phyloP scores from a whole-genome alignment of 1,140 invertebrate genomes.

The Diorhabda carinulata region DNA sequence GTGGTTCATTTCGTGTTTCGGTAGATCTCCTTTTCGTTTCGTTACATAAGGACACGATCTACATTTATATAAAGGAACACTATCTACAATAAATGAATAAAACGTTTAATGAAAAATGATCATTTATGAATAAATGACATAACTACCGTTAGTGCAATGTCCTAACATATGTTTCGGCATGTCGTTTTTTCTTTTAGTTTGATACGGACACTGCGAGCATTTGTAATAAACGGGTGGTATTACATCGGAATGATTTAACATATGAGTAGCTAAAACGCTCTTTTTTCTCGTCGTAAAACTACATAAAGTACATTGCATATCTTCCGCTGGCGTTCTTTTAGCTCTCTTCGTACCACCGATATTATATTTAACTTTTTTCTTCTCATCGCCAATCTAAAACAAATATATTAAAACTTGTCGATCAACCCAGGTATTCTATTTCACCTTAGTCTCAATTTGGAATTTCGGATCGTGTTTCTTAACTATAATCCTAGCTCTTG shows the following conservation, averaged over 20 bases:
- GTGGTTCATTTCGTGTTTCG: conserved; percentile 27
- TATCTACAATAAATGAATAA: background rate
- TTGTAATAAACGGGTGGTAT: conserved; percentile 19
- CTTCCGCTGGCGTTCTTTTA: conserved; percentile 8
- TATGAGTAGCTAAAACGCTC: conserved; percentile 19
- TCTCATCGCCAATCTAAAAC: too few relatives aligned
- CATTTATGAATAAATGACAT: conserved; percentile 2
- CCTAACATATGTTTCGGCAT: conserved; percentile 33
- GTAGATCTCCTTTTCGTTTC: conserved; percentile 30
- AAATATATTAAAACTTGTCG: background rate
- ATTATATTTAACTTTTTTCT: too few relatives aligned
- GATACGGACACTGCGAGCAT: conserved; percentile 28
- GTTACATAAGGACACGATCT: conserved; percentile 25
- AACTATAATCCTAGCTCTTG: conserved; percentile 5
- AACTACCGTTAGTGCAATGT: conserved; percentile 29
- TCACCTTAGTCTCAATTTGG: background rate
- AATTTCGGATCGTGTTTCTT: conserved; percentile 2
- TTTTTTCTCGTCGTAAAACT: conserved; percentile 24
- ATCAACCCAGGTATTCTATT: background rate
- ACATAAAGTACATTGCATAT: conserved; percentile 23
- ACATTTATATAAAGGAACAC: conserved; percentile 25
- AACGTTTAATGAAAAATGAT: background rate
- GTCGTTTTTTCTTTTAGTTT: conserved; percentile 29
- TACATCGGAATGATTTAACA: conserved; percentile 16
- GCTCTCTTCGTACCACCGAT: background rate